Conservation (phyloP, 2,888 invertebrate genomes). For the Pammene aurita region DNA sequence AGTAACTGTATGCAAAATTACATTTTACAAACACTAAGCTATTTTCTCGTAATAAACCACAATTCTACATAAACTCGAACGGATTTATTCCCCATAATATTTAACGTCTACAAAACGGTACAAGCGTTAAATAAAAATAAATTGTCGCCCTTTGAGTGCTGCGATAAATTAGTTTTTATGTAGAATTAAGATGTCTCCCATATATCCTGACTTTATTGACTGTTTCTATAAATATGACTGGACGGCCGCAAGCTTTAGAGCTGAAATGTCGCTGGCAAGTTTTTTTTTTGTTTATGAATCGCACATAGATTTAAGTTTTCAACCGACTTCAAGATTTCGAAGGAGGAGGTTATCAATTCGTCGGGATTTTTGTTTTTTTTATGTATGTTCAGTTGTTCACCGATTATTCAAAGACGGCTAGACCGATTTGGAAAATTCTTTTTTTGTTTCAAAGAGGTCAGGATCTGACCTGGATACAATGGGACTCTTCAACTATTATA, state of each 20-base stretch:
- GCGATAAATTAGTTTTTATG: constrained; percentile 75
- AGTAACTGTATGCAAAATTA: not conserved
- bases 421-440: too few species aligned
- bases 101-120: constrained; percentile 72
- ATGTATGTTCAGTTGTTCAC: too few species aligned
- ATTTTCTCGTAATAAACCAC: not conserved
- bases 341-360: too few species aligned
- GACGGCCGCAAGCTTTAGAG: constrained; percentile 16
- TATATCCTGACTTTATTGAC: constrained; percentile 72
- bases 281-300: not conserved
- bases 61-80: constrained; percentile 54
- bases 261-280: not conserved
- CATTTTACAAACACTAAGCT: not conserved
- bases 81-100: constrained; percentile 75
- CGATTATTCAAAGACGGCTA: too few species aligned
- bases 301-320: not conserved
- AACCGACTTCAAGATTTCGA: too few species aligned
- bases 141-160: constrained; percentile 60
- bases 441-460: too few species aligned
- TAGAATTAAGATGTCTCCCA: constrained; percentile 76
- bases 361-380: too few species aligned
- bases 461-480: too few species aligned
- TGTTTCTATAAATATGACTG: constrained; percentile 50
- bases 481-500: too few species aligned
- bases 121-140: constrained; percentile 64